These are phyloP conservation scores for Hipposideros armiger DNA, from an alignment of 2,113 vertebrate species.

Conservation along the genomic window DNA sequence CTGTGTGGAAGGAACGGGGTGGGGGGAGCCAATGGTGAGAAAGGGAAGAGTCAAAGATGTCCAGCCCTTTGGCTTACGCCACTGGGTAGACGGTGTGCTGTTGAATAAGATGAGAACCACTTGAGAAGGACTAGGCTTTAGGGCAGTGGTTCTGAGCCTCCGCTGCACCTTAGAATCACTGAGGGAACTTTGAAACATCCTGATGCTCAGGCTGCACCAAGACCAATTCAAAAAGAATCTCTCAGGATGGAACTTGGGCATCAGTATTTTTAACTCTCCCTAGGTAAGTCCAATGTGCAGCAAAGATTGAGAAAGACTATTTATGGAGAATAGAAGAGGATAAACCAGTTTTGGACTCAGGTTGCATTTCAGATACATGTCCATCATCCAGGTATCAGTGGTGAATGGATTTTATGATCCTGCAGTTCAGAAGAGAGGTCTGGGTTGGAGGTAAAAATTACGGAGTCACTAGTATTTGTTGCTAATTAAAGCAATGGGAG, in stretches of 20 bases:
- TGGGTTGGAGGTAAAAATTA: not conserved
- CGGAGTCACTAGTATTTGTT: not conserved
- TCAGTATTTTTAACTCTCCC: not conserved
- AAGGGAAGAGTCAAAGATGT: not conserved
- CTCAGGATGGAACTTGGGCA: not conserved
- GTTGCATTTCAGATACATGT: not conserved
- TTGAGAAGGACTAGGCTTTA: not conserved
- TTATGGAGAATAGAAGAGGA: not conserved
- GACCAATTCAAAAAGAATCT: not conserved
- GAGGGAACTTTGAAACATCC: not conserved
- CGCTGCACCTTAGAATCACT: not conserved
- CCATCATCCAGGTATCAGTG: not conserved
- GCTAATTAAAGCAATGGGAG: not conserved
- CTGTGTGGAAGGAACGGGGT: not conserved
- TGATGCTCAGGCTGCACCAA: not conserved
- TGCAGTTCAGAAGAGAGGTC: not conserved
- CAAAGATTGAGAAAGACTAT: not conserved
- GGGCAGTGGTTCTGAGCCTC: not conserved
- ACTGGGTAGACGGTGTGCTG: not conserved
- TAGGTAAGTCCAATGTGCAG: not conserved
- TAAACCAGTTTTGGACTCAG: not conserved
- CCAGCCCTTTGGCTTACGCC: not conserved
- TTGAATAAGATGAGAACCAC: not conserved
- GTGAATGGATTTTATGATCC: not conserved
- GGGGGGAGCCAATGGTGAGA: not conserved